Percentiles rank a stretch among this genome's conserved stretches.
Evolutionary conservation across 1,140 invertebrate species (phyloP).

Genomic region (Hycleus cichorii): DNA sequence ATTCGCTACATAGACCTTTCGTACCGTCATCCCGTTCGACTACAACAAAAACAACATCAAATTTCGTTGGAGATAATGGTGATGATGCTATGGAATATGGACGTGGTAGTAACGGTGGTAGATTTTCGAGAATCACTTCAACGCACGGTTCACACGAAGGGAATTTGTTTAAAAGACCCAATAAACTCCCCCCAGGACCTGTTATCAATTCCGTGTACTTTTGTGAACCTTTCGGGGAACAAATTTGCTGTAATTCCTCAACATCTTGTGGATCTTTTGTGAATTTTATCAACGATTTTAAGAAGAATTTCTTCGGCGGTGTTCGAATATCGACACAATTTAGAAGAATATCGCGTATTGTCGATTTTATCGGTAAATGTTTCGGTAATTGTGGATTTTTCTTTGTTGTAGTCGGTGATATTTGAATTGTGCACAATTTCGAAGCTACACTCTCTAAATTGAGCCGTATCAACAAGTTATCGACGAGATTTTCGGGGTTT

Average conservation of each 20-base stretch:
- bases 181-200: slow-evolving; percentile 48
- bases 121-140: slow-evolving; percentile 59
- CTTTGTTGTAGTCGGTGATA: slow-evolving; percentile 3
- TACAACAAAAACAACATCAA: slow-evolving; percentile 65
- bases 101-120: slow-evolving; percentile 64
- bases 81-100: slow-evolving; percentile 76
- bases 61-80: slow-evolving; percentile 38
- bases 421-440: slow-evolving; percentile 15
- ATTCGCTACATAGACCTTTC: slow-evolving; percentile 61
- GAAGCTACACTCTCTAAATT: slow-evolving; percentile 15
- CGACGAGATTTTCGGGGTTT: slow-evolving; percentile 26
- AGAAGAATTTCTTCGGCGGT: slow-evolving; percentile 39
- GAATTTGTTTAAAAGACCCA: slow-evolving; percentile 61
- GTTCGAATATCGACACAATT: slow-evolving; percentile 42
- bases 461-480: slow-evolving; percentile 25
- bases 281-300: slow-evolving; percentile 45
- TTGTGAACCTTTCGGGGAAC: slow-evolving; percentile 54
- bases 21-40: slow-evolving; percentile 46
- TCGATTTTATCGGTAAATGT: slow-evolving; percentile 41
- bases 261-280: slow-evolving; percentile 54
- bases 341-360: slow-evolving; percentile 39
- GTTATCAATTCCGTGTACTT: slow-evolving; percentile 55
- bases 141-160: slow-evolving; percentile 56
- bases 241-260: slow-evolving; percentile 54
- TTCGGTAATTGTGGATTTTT: slow-evolving; percentile 36